phyloP scores from a whole-genome alignment of 2,888 invertebrate species.

The Acronicta alni region DNA sequence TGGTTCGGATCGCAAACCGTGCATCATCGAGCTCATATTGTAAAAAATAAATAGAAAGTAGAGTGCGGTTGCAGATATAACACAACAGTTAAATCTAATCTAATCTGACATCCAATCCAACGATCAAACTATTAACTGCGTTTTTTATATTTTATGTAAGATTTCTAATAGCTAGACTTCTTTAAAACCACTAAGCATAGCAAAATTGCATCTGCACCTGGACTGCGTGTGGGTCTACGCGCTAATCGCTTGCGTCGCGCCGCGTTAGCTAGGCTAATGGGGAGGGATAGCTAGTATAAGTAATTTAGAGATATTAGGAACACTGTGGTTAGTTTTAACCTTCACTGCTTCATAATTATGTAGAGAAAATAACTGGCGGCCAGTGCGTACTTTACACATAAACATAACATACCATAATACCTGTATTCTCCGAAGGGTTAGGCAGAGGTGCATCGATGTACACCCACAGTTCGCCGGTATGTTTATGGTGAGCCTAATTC shows the following conservation, averaged over 20 bases:
- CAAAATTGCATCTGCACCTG: conserved; percentile 27
- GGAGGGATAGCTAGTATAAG: conserved; percentile 32
- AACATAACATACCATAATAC: too few species aligned
- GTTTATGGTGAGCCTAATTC: too few species aligned
- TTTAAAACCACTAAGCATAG: conserved; percentile 13
- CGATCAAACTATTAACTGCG: too few species aligned
- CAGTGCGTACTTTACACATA: conserved; percentile 29
- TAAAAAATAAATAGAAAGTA: too few species aligned
- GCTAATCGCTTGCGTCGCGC: conserved; percentile 43
- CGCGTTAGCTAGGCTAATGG: conserved; percentile 46
- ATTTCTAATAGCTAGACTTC: neutral
- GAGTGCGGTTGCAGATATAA: too few species aligned
- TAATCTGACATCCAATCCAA: too few species aligned
- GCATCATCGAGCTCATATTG: neutral
- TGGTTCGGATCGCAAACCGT: neutral
- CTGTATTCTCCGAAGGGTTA: too few species aligned
- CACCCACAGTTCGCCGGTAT: too few species aligned
- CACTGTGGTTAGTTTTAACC: conserved; percentile 48
- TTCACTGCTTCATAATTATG: conserved; percentile 45
- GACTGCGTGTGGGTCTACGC: conserved; percentile 35
- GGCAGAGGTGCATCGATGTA: too few species aligned
- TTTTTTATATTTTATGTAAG: neutral
- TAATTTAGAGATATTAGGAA: conserved; percentile 49
- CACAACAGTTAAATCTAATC: too few species aligned
- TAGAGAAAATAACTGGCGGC: conserved; percentile 40